Evolutionary conservation across 2,797 vertebrate species (phyloP).

Genomic region (Acrossocheilus fasciatus): DNA sequence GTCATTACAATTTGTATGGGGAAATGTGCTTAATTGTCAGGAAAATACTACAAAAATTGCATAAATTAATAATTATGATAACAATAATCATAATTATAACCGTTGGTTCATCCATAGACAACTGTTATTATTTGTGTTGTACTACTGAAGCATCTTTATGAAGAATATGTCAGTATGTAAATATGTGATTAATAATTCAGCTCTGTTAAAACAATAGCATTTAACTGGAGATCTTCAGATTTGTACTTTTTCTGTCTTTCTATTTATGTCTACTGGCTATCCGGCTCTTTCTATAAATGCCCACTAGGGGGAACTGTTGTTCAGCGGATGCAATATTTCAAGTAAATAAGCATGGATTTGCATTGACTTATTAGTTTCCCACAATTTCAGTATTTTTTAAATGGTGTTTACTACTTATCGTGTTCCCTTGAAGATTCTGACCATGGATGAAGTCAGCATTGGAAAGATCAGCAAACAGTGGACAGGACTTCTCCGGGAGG

Average conservation of each 20-base stretch:
- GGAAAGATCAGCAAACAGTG: slow-evolving; percentile 98
- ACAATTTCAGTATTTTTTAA: neutral
- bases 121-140: no score
- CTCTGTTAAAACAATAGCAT: neutral
- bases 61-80: neutral
- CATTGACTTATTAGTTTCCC: neutral
- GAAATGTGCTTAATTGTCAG: neutral
- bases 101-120: no score
- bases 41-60: neutral
- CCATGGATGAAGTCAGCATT: slow-evolving; percentile 89
- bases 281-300: neutral
- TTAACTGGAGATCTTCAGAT: neutral
- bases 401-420: neutral
- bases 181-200: neutral
- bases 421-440: slow-evolving; percentile 82
- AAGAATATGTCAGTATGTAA: neutral
- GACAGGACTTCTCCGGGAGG: slow-evolving; percentile 92
- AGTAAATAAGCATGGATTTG: neutral
- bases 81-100: neutral
- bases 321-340: neutral
- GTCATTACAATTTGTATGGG: neutral
- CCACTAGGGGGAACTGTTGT: slow-evolving; percentile 23
- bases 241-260: neutral
- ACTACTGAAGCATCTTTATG: neutral
- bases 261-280: neutral